Evolutionary conservation across 2,888 invertebrate species (phyloP), one percentile per base, ranked within the genome.

Genomic region (Atherix ibis): DNA sequence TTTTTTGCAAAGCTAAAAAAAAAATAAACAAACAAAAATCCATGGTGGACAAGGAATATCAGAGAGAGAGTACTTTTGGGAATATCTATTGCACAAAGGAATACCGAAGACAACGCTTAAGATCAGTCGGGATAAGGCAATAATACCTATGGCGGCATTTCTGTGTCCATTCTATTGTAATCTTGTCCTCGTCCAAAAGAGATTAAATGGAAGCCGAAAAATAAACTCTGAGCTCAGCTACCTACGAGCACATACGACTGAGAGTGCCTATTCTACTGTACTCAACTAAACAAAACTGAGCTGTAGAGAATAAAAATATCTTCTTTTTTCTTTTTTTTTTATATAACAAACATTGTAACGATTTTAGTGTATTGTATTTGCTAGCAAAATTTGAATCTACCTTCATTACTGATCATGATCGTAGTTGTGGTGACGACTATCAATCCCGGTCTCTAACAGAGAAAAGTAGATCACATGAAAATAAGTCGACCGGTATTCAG

Each of bases 381-480:
- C 12, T 19, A 22, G 27, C 13, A 22, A 27, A 14, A 19, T 14
- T 33, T 29, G 10, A 29, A 2, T 12, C 30, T n/a, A 16, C 27
- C 14, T 31, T 14, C 31, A 26, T 34, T 34, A 24, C 29, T 5
- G 4, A 16, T 28, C 22, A 16, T 18, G 18, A 15, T n/a, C 34
- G 26, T 27, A 26, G 24, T 24, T 34, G 24, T 27, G 15, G 34
- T 12, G 28, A 24, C 22, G 12, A 25, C 32, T 26, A 18, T 17
- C 29, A 34, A 34, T 34, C 17, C 22, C 34, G 29, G 29, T 34
- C 34, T 29, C 34, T 24, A 29, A n/a, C 24, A 27, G 34, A 29
- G 34, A 29, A 34, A 34, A 34, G 34, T 34, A 34, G 34, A 34
- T 34, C 34, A 34, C 34, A 34, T 32, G 32, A 27, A 27, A 27